Conservation (phyloP, 2,888 invertebrate species). For the Strigamia transsilvanica region DNA sequence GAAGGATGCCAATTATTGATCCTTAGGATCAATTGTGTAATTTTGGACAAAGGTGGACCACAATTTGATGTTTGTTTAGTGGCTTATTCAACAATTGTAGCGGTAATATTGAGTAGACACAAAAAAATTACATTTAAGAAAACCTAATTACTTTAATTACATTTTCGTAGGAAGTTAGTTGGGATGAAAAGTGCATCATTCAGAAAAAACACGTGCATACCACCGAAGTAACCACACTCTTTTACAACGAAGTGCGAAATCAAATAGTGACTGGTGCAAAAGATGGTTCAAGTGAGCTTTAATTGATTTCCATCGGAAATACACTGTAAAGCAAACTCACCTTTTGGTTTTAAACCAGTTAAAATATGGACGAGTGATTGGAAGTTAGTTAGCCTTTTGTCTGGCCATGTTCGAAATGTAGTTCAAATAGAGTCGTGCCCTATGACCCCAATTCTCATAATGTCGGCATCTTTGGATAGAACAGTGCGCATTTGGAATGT, state of each 20-base stretch:
- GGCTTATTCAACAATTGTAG: background rate
- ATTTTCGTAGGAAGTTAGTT: background rate
- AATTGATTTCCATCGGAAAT: background rate
- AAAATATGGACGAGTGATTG: slow-evolving; percentile 22
- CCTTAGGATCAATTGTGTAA: background rate
- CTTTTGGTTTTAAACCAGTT: background rate
- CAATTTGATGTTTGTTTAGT: slow-evolving; percentile 3
- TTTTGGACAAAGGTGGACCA: background rate
- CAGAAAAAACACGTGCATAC: background rate
- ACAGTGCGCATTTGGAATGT: slow-evolving; percentile 32
- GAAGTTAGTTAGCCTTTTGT: slow-evolving; percentile 7
- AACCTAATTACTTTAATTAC: background rate
- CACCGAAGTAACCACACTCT: background rate
- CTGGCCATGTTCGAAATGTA: background rate
- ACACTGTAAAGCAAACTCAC: background rate
- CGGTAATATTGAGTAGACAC: background rate
- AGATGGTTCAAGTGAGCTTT: background rate
- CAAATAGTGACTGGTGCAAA: background rate
- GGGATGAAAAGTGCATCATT: background rate
- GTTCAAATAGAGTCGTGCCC: background rate
- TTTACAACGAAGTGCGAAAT: background rate
- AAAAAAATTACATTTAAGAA: background rate
- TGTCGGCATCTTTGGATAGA: slow-evolving; percentile 1
- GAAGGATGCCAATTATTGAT: background rate
- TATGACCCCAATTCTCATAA: background rate